Evolutionary conservation across 2,888 invertebrate species (phyloP).

Genomic region (Spicauda simplicius): DNA sequence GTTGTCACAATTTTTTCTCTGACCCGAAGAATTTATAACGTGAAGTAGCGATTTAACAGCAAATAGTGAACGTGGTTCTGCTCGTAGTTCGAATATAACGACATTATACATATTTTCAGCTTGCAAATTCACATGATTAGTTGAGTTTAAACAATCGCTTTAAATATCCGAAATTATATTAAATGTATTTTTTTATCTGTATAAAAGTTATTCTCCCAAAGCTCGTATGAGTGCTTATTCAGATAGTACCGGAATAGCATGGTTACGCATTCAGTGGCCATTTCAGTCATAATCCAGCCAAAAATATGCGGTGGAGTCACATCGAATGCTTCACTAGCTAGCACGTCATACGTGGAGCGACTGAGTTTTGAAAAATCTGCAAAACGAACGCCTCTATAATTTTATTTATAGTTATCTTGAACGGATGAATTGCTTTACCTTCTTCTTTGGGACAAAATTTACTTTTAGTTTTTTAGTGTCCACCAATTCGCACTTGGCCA

Average conservation of each 20-base stretch:
- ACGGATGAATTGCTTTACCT: too few species aligned
- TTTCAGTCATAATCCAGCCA: constrained; percentile 14
- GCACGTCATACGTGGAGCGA: not conserved
- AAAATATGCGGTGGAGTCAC: constrained; percentile 23
- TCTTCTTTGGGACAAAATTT: too few species aligned
- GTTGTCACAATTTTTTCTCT: constrained; percentile 3
- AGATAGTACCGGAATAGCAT: not conserved
- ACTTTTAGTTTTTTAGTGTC: too few species aligned
- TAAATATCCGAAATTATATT: too few species aligned
- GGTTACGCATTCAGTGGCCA: not conserved
- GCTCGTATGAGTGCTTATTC: not conserved
- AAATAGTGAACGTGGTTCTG: not conserved
- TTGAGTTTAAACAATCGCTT: too few species aligned
- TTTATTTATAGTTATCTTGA: too few species aligned
- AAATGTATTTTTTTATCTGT: not conserved
- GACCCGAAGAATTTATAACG: constrained; percentile 1
- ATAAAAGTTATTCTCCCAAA: not conserved
- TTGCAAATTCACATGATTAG: too few species aligned
- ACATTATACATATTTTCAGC: not conserved
- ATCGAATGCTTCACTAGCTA: not conserved
- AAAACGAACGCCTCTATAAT: too few species aligned
- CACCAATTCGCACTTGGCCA: too few species aligned
- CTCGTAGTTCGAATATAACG: not conserved
- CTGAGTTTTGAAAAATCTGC: too few species aligned
- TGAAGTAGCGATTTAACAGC: not conserved